Percentiles rank a stretch among this genome's conserved stretches.
phyloP scores from a whole-genome alignment of 92 coral and sea anemone genomes.

The Umimayanthus chanpuru region DNA sequence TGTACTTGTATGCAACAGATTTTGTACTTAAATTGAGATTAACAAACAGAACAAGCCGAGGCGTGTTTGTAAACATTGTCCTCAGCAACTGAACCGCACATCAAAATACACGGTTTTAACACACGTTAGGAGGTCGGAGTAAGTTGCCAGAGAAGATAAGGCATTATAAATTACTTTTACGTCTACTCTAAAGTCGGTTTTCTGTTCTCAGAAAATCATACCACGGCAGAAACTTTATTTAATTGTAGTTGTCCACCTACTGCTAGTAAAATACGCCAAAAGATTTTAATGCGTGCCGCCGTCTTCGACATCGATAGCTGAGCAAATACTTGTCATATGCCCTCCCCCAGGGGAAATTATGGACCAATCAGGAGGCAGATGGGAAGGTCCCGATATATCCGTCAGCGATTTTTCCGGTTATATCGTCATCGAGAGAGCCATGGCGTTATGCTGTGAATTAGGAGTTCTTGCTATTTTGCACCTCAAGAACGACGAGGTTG shows the following conservation, averaged over 20 bases:
- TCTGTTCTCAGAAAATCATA: not conserved
- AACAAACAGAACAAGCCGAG: not conserved
- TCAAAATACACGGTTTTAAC: not conserved
- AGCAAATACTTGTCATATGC: slow-evolving; percentile 26
- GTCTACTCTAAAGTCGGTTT: not conserved
- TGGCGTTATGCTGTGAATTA: slow-evolving; percentile 49
- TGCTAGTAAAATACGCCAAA: not conserved
- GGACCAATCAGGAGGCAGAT: slow-evolving; percentile 39
- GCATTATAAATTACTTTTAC: not conserved
- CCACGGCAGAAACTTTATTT: not conserved
- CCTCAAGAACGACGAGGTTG: not conserved
- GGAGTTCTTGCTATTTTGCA: slow-evolving; percentile 13
- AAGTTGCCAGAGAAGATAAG: not conserved
- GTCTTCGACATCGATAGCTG: not conserved
- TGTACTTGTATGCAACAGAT: slow-evolving; percentile 11
- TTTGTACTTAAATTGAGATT: not conserved
- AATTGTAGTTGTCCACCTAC: not conserved
- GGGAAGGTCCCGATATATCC: slow-evolving; percentile 44
- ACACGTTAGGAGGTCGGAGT: not conserved
- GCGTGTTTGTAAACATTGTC: slow-evolving; percentile 27
- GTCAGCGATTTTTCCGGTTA: slow-evolving; percentile 53
- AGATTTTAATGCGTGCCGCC: slow-evolving; percentile 5
- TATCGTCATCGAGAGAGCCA: slow-evolving; percentile 49
- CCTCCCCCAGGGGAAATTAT: slow-evolving; percentile 38
- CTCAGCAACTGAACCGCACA: slow-evolving; percentile 6